These are phyloP conservation scores for Caenorhabditis drosophilae DNA, from an alignment of 2,888 invertebrate genomes.

Conservation along the genomic window DNA sequence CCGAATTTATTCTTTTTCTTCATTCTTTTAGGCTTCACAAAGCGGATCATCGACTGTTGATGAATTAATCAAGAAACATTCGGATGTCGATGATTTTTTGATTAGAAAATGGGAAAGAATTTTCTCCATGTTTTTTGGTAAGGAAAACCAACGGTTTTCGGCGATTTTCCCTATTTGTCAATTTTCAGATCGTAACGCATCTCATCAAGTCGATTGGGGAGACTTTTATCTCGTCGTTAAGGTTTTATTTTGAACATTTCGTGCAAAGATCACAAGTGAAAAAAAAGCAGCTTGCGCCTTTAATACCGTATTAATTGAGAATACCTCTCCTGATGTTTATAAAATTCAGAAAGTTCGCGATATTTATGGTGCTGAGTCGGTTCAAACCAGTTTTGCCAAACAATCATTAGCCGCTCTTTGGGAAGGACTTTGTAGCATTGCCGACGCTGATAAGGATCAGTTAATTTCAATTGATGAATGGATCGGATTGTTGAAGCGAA, in stretches of 20 bases:
- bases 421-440: slow-evolving; percentile 63
- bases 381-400: slow-evolving; percentile 60
- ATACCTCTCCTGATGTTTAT: too few relatives aligned
- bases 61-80: slow-evolving; percentile 53
- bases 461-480: slow-evolving; percentile 63
- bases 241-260: slow-evolving; percentile 31
- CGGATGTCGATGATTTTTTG: slow-evolving; percentile 62
- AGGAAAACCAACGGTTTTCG: too few relatives aligned
- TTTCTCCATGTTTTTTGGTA: slow-evolving; percentile 67
- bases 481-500: slow-evolving; percentile 56
- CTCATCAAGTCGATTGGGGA: slow-evolving; percentile 63
- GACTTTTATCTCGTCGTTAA: slow-evolving; percentile 68
- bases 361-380: slow-evolving; percentile 68
- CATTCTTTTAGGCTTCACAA: slow-evolving; percentile 24
- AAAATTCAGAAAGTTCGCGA: slow-evolving; percentile 63
- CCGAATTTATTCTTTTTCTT: too few relatives aligned
- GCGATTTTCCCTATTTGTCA: too few relatives aligned
- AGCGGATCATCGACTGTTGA: slow-evolving; percentile 30
- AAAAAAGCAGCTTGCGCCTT: neutral
- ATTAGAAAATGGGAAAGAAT: slow-evolving; percentile 67
- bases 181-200: slow-evolving; percentile 62
- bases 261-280: neutral
- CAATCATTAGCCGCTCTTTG: slow-evolving; percentile 62
- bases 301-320: too few relatives aligned
- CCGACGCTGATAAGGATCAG: slow-evolving; percentile 60